A percentile compares a stretch with the other conserved stretches of the same genome.
phyloP scores from a whole-genome alignment of 2,888 invertebrate species.

The Lithosia quadra region DNA sequence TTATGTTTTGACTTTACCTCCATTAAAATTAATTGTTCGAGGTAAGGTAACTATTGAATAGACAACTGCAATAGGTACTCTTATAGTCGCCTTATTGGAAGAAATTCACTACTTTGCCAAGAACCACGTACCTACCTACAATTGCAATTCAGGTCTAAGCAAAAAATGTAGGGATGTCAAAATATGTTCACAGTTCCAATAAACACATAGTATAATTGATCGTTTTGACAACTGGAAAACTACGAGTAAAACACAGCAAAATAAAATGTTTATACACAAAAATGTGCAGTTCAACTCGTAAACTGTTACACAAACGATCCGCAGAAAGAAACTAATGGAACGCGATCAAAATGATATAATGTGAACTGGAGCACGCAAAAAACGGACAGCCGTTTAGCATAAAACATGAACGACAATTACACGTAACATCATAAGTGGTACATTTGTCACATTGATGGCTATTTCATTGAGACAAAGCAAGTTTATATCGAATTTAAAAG shows the following conservation, averaged over 20 bases:
- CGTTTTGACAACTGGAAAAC: conserved; percentile 11
- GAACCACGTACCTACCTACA: background rate
- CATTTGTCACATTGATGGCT: conserved; percentile 67
- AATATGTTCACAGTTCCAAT: background rate
- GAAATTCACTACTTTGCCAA: background rate
- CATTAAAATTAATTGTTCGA: too few relatives aligned
- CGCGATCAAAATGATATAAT: conserved; percentile 19
- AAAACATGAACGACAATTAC: conserved; percentile 59
- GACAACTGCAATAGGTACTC: too few relatives aligned
- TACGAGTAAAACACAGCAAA: conserved; percentile 10
- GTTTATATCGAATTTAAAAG: conserved; percentile 81
- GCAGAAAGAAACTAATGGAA: conserved; percentile 22
- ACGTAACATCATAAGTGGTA: conserved; percentile 60
- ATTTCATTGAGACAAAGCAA: conserved; percentile 76
- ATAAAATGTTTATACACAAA: conserved; percentile 16
- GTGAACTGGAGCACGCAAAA: conserved; percentile 35
- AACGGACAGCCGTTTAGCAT: conserved; percentile 46
- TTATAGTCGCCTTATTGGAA: too few relatives aligned
- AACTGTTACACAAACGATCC: conserved; percentile 19
- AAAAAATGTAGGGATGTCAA: background rate
- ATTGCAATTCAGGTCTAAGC: too few relatives aligned
- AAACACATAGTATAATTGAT: background rate
- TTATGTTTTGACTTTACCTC: too few relatives aligned
- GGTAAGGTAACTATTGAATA: too few relatives aligned
- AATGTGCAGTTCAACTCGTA: conserved; percentile 17